phyloP scores from a whole-genome alignment of 1,140 invertebrate species.

The Cephus cinctus region DNA sequence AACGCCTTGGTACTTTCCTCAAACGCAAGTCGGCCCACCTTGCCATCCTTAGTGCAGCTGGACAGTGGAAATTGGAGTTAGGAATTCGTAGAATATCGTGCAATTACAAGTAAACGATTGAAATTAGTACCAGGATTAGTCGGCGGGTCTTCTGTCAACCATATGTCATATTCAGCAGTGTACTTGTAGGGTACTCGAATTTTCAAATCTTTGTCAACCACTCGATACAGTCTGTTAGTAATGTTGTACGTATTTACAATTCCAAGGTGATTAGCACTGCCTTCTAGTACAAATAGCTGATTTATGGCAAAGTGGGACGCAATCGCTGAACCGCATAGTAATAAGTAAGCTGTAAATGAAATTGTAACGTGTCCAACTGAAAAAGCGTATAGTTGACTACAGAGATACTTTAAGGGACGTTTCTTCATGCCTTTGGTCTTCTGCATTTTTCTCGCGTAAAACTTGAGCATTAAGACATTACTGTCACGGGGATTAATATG shows the following conservation, averaged over 20 bases:
- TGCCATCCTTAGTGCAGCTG: constrained; percentile 20
- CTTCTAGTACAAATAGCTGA: constrained; percentile 33
- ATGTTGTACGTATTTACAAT: constrained; percentile 21
- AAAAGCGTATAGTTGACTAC: not conserved
- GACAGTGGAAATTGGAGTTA: not conserved
- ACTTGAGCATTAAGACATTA: constrained; percentile 19
- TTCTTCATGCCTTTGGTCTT: constrained; percentile 21
- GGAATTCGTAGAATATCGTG: not conserved
- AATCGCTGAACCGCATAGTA: constrained; percentile 40
- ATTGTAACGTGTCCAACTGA: constrained; percentile 8
- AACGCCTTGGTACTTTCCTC: constrained; percentile 25
- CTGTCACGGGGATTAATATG: constrained; percentile 6
- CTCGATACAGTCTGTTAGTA: constrained; percentile 25
- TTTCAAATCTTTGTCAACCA: constrained; percentile 20
- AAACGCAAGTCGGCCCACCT: constrained; percentile 21
- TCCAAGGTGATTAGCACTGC: constrained; percentile 18
- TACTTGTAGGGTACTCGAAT: constrained; percentile 29
- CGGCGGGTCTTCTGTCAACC: constrained; percentile 25
- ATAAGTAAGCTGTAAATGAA: constrained; percentile 23
- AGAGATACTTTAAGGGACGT: not conserved
- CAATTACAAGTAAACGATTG: not conserved
- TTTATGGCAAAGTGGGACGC: constrained; percentile 33
- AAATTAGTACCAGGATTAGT: constrained; percentile 15
- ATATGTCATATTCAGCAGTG: constrained; percentile 26
- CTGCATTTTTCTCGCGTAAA: constrained; percentile 28